These are phyloP conservation scores for Lampris megalopsis DNA, from an alignment of 2,113 vertebrate species.

Conservation along the genomic window DNA sequence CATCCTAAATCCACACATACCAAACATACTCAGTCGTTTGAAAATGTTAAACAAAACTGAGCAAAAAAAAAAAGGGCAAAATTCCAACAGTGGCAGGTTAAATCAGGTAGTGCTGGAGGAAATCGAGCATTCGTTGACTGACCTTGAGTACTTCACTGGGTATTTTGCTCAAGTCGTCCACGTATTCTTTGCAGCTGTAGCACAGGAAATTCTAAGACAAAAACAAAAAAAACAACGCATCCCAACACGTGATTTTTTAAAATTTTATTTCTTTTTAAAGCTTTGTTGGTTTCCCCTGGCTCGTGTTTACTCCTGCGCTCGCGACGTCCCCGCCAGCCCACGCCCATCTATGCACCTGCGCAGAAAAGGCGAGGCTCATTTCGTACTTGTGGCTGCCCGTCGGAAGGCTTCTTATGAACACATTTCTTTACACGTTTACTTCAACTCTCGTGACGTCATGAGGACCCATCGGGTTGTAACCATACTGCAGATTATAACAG, in stretches of 20 bases:
- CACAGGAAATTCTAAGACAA: slow-evolving; percentile 90
- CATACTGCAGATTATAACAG: background rate
- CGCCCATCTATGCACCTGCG: slow-evolving; percentile 31
- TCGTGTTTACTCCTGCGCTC: slow-evolving; percentile 38
- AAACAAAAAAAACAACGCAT: too few relatives aligned
- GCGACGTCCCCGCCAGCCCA: slow-evolving; percentile 19
- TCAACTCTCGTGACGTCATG: background rate
- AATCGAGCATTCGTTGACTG: slow-evolving; percentile 54
- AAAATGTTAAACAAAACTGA: too few relatives aligned
- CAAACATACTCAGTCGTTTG: too few relatives aligned
- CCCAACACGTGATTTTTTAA: too few relatives aligned
- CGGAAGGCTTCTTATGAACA: background rate
- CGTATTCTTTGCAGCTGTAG: slow-evolving; percentile 93
- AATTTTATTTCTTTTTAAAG: too few relatives aligned
- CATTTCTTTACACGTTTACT: background rate
- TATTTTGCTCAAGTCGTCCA: slow-evolving; percentile 93
- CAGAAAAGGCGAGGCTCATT: slow-evolving; percentile 28
- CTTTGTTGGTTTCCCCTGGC: background rate
- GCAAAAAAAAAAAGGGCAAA: too few relatives aligned
- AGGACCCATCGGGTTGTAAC: background rate
- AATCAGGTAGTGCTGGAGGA: too few relatives aligned
- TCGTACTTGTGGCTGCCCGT: background rate
- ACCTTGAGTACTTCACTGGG: slow-evolving; percentile 85
- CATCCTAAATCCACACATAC: slow-evolving; percentile 81
- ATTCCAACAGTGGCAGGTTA: too few relatives aligned